These are phyloP conservation scores for Philypnodon macrostomus DNA, from an alignment of 2,797 vertebrate genomes.

Conservation along the genomic window DNA sequence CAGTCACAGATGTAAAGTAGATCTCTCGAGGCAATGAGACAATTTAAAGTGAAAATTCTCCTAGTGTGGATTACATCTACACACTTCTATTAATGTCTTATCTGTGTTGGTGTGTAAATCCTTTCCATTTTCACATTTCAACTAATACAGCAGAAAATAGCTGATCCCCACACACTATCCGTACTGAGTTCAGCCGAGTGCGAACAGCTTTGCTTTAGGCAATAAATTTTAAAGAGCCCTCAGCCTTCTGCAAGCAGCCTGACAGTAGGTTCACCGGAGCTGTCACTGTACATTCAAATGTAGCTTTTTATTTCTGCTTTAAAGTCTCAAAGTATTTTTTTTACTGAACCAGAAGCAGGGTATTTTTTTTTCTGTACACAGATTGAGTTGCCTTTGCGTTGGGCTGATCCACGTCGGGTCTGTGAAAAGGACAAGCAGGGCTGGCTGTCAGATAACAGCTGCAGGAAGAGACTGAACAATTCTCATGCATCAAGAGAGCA, in stretches of 20 bases:
- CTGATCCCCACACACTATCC: conserved; percentile 20
- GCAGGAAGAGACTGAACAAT: conserved; percentile 40
- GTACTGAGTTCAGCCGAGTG: conserved; percentile 15
- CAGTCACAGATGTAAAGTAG: conserved; percentile 11
- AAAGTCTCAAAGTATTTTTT: conserved; percentile 23
- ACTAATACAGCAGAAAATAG: conserved; percentile 33
- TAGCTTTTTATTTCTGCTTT: conserved; percentile 11
- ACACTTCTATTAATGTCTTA: conserved; percentile 24
- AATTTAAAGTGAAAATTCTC: conserved; percentile 15
- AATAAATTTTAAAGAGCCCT: conserved; percentile 25
- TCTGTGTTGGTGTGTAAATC: conserved; percentile 19
- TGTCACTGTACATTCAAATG: conserved; percentile 34
- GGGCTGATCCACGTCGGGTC: conserved; percentile 29
- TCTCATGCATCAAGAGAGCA: conserved; percentile 56
- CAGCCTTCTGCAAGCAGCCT: too few species aligned
- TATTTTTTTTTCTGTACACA: conserved; percentile 22
- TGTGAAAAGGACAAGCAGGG: conserved; percentile 19
- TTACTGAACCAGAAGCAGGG: conserved; percentile 14
- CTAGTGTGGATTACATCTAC: conserved; percentile 28
- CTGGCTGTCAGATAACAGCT: conserved; percentile 57
- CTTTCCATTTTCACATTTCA: conserved; percentile 20
- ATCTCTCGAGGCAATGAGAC: conserved; percentile 7
- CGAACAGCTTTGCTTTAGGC: conserved; percentile 26
- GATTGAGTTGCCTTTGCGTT: conserved; percentile 26
- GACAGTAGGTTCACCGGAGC: conserved; percentile 17